Percentiles rank a stretch among this genome's conserved stretches.
These are phyloP conservation scores for Crenichthys baileyi DNA, from an alignment of 2,797 vertebrate genomes.

Conservation along the genomic window DNA sequence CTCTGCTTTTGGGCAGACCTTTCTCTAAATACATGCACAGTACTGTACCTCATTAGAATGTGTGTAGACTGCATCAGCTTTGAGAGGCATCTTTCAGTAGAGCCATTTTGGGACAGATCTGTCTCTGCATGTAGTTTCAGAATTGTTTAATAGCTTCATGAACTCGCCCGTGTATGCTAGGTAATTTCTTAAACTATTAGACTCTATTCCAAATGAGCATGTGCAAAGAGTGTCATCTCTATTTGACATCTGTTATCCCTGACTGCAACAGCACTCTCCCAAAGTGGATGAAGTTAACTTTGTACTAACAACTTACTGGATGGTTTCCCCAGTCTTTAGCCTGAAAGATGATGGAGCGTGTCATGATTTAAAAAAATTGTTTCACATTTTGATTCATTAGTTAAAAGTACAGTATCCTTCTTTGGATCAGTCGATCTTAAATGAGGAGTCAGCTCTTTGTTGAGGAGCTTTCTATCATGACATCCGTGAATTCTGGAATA, in stretches of 20 bases:
- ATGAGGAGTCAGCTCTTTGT: background rate
- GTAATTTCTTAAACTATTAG: too few relatives aligned
- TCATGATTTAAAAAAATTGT: background rate
- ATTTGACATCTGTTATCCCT: background rate
- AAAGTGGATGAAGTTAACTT: background rate
- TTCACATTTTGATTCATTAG: background rate
- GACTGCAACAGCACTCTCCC: background rate
- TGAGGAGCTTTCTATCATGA: background rate
- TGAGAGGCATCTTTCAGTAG: too few relatives aligned
- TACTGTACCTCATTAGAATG: too few relatives aligned
- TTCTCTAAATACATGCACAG: too few relatives aligned
- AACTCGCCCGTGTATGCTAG: background rate
- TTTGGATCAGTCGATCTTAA: background rate
- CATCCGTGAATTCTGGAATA: background rate
- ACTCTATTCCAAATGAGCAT: too few relatives aligned
- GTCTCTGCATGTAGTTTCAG: background rate
- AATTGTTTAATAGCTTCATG: background rate
- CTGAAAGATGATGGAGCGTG: background rate
- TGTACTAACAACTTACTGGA: background rate
- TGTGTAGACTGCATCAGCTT: too few relatives aligned
- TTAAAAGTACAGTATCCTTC: background rate
- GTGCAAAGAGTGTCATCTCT: background rate
- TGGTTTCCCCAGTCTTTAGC: background rate
- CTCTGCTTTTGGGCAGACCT: too few relatives aligned
- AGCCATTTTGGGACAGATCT: too few relatives aligned